Percentiles rank a stretch among this genome's conserved stretches.
Evolutionary conservation across 2,113 vertebrate species (phyloP).

Genomic region (Ranitomeya imitator): DNA sequence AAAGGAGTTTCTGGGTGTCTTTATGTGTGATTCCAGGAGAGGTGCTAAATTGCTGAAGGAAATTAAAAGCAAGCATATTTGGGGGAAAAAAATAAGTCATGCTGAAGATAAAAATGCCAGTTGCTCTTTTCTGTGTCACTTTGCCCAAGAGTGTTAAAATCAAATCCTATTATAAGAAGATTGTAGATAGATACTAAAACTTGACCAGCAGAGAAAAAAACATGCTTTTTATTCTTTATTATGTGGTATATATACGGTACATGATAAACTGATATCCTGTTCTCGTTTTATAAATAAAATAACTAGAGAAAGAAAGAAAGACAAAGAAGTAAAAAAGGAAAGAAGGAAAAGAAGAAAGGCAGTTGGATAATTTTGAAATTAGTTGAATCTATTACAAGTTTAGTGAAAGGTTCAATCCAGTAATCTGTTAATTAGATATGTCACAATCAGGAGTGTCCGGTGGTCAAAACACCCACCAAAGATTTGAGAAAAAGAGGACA

Average conservation of each 20-base stretch:
- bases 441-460: too few relatives aligned
- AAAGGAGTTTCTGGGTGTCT: constrained; percentile 71
- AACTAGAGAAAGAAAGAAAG: too few relatives aligned
- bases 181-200: not conserved
- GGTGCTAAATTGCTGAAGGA: constrained; percentile 80
- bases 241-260: not conserved
- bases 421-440: too few relatives aligned
- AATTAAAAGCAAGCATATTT: constrained; percentile 69
- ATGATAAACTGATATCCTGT: too few relatives aligned
- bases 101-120: constrained; percentile 65
- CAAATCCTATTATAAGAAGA: constrained; percentile 30
- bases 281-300: too few relatives aligned
- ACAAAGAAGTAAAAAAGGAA: too few relatives aligned
- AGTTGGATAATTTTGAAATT: too few relatives aligned
- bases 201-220: not conserved
- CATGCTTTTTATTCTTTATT: not conserved
- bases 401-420: too few relatives aligned
- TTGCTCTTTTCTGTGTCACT: constrained; percentile 57
- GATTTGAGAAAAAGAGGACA: too few relatives aligned
- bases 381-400: too few relatives aligned
- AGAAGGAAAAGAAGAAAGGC: too few relatives aligned
- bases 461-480: too few relatives aligned
- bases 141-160: constrained; percentile 59
- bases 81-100: constrained; percentile 61
- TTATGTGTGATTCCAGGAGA: constrained; percentile 76